Base-by-base conservation (phyloP, 2,113 vertebrate genomes). In the Steatornis caripensis region DNA sequence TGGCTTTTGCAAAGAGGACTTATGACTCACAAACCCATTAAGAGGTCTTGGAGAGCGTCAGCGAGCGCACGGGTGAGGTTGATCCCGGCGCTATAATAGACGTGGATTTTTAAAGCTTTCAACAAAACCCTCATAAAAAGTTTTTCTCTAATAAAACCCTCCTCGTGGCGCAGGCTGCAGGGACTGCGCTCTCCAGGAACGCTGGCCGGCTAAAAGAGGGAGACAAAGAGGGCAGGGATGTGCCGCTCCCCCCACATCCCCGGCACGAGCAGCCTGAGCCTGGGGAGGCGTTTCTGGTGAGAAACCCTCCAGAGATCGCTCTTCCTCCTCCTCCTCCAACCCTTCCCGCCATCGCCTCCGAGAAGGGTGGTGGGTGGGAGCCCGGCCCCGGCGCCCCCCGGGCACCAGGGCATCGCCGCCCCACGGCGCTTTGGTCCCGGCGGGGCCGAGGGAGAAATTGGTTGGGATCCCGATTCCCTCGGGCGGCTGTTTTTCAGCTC, bases 1-100 rank as follows among this genome's bases (percentile, higher is more conserved):
- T 1, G n/a, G 49, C 39, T 12, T 22, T 7, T 8, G 48, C 7
- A 7, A 5, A 58, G 53, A 3, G 5, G 54, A 3, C 29, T 5
- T 2, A 1, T 12, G 81, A 20, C 36, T 55, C 88, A 53, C 26
- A 48, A 15, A 30, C 4, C 32, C 80, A 2, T 3, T 1, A 5
- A 5, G 62, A 39, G 71, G n/a, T 18, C 71, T 26, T 6, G 23
- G 54, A 19, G 22, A 51, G 71, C 4, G 11, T 12, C 21, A 7
- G 5, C 1, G 20, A 19, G 41, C 4, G 2, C 1, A 8, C 30
- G 15, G 71, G 34, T 10, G 51, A 55, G 58, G 17, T 4, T 11
- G 29, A 37, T 26, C 22, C 55, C 1, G 4, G 26, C 21, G 3
- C 55, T 30, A 2, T 3, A 6, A 49, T 1, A 55, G 34, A 37